phyloP scores from a whole-genome alignment of 2,797 vertebrate genomes.

The Smutsia gigantea region DNA sequence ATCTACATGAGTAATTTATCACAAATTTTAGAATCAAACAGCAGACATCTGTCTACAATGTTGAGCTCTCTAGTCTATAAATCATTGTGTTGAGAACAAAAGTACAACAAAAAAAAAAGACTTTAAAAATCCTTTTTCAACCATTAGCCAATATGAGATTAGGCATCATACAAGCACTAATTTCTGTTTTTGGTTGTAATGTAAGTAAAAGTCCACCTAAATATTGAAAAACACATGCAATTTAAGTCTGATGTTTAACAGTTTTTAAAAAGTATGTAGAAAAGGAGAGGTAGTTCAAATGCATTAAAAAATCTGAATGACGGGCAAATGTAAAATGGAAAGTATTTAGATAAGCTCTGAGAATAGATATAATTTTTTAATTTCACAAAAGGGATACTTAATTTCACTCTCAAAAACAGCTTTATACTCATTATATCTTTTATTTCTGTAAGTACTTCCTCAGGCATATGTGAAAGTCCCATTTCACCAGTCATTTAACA shows the following conservation, averaged over 20 bases:
- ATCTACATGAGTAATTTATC: not conserved
- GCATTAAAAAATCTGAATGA: not conserved
- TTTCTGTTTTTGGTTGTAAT: not conserved
- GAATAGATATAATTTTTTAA: not conserved
- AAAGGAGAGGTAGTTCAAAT: not conserved
- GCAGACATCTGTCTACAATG: not conserved
- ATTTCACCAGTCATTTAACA: slow-evolving; percentile 8
- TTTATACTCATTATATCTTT: not conserved
- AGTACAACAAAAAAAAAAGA: not conserved
- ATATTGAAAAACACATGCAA: not conserved
- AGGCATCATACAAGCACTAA: not conserved
- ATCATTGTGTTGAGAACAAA: not conserved
- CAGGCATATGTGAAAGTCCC: not conserved
- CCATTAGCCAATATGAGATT: not conserved
- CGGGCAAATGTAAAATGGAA: not conserved
- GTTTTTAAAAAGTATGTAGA: not conserved
- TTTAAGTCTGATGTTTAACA: not conserved
- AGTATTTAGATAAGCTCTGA: not conserved
- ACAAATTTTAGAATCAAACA: not conserved
- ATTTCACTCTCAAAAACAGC: not conserved
- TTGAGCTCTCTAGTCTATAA: not conserved
- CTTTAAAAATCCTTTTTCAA: not conserved
- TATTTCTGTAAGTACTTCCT: not conserved
- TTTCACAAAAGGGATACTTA: not conserved
- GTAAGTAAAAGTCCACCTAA: not conserved